A percentile compares a stretch with the other conserved stretches of the same genome.
Evolutionary conservation across 53 echinoderm and acorn worm species (phyloP).

Genomic region (Holothuria scabra): DNA sequence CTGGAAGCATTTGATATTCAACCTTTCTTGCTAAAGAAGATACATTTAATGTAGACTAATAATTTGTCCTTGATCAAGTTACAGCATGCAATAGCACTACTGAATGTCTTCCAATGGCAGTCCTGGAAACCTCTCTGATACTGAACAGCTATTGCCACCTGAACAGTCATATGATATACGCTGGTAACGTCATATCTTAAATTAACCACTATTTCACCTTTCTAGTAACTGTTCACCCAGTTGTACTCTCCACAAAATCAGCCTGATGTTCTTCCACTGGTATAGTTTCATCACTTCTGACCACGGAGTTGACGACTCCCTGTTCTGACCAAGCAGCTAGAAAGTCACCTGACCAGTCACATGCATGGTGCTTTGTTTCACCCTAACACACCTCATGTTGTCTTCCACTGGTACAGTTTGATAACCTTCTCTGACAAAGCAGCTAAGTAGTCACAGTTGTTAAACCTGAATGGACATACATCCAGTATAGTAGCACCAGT

Average conservation of each 20-base stretch:
- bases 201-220: too few relatives aligned
- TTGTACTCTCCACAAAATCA: too few relatives aligned
- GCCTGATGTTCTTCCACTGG: slow-evolving; percentile 58
- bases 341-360: too few relatives aligned
- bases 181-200: too few relatives aligned
- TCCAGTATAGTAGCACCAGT: slow-evolving; percentile 77
- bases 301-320: slow-evolving; percentile 50
- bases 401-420: slow-evolving; percentile 82
- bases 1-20: too few relatives aligned
- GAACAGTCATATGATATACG: too few relatives aligned
- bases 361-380: too few relatives aligned
- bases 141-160: slow-evolving; percentile 58
- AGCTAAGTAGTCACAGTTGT: slow-evolving; percentile 68
- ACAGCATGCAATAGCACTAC: too few relatives aligned
- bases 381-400: not conserved
- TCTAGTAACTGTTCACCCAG: too few relatives aligned
- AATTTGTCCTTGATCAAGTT: too few relatives aligned
- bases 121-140: slow-evolving; percentile 88
- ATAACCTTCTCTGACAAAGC: slow-evolving; percentile 88
- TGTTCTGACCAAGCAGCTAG: slow-evolving; percentile 68
- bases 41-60: too few relatives aligned
- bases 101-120: slow-evolving; percentile 62
- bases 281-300: slow-evolving; percentile 89
- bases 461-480: slow-evolving; percentile 76
- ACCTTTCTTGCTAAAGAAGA: too few relatives aligned